phyloP scores from a whole-genome alignment of 2,888 invertebrate genomes.

The Ormyrus rosae region DNA sequence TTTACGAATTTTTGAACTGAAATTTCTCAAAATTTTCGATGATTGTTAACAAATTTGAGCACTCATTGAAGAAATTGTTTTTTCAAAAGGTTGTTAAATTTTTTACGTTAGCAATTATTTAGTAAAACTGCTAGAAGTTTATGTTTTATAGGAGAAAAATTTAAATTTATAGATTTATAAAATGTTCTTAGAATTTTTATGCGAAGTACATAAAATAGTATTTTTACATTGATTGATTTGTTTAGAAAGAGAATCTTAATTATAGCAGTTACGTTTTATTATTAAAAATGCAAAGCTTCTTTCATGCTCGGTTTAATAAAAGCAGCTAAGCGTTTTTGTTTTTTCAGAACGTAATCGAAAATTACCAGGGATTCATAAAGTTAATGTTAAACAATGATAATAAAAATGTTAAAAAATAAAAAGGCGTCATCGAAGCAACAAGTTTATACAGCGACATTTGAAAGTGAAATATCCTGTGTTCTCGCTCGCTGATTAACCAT shows the following conservation, averaged over 20 bases:
- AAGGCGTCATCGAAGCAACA: slow-evolving; percentile 44
- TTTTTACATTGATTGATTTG: too few relatives aligned
- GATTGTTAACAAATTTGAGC: slow-evolving; percentile 1
- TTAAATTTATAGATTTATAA: too few relatives aligned
- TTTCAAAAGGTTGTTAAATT: slow-evolving; percentile 33
- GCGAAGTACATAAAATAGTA: too few relatives aligned
- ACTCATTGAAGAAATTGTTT: neutral
- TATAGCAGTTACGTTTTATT: too few relatives aligned
- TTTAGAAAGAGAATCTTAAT: too few relatives aligned
- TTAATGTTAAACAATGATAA: slow-evolving; percentile 12
- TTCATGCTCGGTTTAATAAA: slow-evolving; percentile 5
- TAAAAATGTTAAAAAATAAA: slow-evolving; percentile 27
- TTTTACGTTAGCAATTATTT: slow-evolving; percentile 9
- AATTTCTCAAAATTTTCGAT: slow-evolving; percentile 30
- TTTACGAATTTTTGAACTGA: slow-evolving; percentile 18
- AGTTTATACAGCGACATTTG: slow-evolving; percentile 33
- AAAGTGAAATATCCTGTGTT: slow-evolving; percentile 26
- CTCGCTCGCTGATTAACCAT: slow-evolving; percentile 41
- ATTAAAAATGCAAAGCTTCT: neutral
- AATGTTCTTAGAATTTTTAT: too few relatives aligned
- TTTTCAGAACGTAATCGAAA: slow-evolving; percentile 12
- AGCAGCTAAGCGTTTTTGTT: neutral
- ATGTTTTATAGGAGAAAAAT: neutral
- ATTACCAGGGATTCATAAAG: neutral
- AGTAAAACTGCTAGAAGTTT: neutral